phyloP scores from a whole-genome alignment of 2,797 vertebrate species.

The Falco columbarius region DNA sequence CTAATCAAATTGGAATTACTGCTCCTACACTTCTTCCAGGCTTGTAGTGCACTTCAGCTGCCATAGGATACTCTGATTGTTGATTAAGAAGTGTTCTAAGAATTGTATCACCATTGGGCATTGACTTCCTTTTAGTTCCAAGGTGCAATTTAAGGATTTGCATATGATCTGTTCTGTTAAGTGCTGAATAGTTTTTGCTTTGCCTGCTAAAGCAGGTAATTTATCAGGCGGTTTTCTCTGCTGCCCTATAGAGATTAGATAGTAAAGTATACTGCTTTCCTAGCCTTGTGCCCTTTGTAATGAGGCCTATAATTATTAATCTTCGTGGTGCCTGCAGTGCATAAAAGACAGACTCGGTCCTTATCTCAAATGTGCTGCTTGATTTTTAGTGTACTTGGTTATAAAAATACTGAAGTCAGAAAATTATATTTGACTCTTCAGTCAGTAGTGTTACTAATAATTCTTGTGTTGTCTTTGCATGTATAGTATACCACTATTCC shows the following conservation, averaged over 20 bases:
- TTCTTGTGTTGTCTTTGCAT: not conserved
- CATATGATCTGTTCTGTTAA: slow-evolving; percentile 13
- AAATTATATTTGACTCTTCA: not conserved
- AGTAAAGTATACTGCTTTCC: slow-evolving; percentile 4
- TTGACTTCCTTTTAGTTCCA: slow-evolving; percentile 43
- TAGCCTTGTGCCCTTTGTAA: slow-evolving; percentile 6
- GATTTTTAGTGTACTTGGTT: slow-evolving; percentile 6
- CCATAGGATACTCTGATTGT: not conserved
- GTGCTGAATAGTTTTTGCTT: slow-evolving; percentile 10
- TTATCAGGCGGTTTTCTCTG: slow-evolving; percentile 17
- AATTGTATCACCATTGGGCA: not conserved
- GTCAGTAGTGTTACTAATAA: not conserved
- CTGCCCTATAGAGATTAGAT: slow-evolving; percentile 47
- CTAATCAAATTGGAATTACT: not conserved
- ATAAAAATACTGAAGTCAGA: not conserved
- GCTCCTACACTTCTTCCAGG: not conserved
- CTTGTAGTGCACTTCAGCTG: not conserved
- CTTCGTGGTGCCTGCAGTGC: not conserved
- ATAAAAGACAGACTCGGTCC: not conserved
- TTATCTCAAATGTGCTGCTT: not conserved
- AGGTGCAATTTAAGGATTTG: slow-evolving; percentile 44
- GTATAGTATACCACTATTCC: not conserved
- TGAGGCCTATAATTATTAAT: slow-evolving; percentile 24
- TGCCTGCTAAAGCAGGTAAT: slow-evolving; percentile 41
- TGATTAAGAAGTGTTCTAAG: not conserved